Evolutionary conservation across 2,113 vertebrate species (phyloP).

Genomic region (Probosciger aterrimus): DNA sequence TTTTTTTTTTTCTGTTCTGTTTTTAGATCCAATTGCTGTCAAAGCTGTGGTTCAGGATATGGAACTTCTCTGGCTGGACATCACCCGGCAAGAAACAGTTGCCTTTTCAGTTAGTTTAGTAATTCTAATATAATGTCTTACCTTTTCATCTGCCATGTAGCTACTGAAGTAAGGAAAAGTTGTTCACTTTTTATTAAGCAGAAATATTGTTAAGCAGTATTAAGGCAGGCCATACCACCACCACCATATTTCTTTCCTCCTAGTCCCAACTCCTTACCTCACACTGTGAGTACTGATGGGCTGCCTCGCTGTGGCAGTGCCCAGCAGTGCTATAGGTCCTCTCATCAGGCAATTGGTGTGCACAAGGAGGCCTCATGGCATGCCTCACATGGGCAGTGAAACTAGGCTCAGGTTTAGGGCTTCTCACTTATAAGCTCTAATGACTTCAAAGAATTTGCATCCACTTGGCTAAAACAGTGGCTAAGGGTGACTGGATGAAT

Average conservation of each 20-base stretch:
- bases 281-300: accelerated
- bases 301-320: neutral
- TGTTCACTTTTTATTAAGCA: neutral
- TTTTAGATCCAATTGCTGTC: neutral
- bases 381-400: neutral
- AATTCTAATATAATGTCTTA: neutral
- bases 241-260: neutral
- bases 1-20: neutral
- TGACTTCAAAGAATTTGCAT: neutral
- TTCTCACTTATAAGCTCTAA: neutral
- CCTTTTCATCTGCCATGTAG: neutral
- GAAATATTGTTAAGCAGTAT: neutral
- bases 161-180: neutral
- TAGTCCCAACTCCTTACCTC: neutral
- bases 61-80: neutral
- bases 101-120: neutral
- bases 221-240: neutral
- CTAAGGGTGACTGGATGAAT: conserved; percentile 11
- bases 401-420: neutral
- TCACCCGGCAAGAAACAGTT: neutral
- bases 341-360: neutral
- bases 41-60: neutral
- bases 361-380: neutral
- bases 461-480: conserved; percentile 6
- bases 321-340: neutral